Conservation (phyloP, 2,888 invertebrate species). For the Tupiocoris notatus region DNA sequence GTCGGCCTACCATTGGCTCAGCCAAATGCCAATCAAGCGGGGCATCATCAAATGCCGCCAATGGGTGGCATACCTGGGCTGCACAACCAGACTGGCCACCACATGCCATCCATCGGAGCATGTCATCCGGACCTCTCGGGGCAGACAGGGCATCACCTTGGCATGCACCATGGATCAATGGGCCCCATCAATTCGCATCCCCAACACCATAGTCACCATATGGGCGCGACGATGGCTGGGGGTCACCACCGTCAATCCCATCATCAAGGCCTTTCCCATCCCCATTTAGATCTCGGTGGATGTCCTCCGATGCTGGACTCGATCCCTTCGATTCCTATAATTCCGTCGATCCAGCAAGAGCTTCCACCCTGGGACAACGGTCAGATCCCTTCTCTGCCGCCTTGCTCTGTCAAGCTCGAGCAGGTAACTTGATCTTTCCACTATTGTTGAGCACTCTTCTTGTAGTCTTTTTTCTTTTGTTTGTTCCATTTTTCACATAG, state of each 20-base stretch:
- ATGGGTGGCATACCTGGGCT: conserved; percentile 7
- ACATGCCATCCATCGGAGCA: background rate
- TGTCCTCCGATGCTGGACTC: conserved; percentile 14
- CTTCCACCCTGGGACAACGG: conserved; percentile 38
- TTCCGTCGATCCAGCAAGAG: conserved; percentile 28
- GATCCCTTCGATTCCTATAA: conserved; percentile 32
- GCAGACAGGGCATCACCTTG: background rate
- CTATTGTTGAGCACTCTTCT: too few species aligned
- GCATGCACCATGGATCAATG: background rate
- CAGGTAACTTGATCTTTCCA: background rate
- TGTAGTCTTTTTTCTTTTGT: too few species aligned
- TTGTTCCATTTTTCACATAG: too few species aligned
- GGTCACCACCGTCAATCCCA: background rate
- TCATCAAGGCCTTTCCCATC: background rate
- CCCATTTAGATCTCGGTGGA: background rate
- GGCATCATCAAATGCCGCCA: background rate
- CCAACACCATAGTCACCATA: background rate
- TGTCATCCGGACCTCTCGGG: background rate
- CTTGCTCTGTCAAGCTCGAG: conserved; percentile 26
- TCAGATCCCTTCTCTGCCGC: conserved; percentile 7
- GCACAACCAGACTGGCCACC: background rate
- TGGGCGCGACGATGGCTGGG: background rate
- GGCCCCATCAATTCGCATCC: background rate
- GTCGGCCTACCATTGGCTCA: conserved; percentile 21
- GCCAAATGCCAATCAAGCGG: background rate